These are phyloP conservation scores for Phyllopteryx taeniolatus DNA, from an alignment of 2,113 vertebrate genomes.

Conservation along the genomic window DNA sequence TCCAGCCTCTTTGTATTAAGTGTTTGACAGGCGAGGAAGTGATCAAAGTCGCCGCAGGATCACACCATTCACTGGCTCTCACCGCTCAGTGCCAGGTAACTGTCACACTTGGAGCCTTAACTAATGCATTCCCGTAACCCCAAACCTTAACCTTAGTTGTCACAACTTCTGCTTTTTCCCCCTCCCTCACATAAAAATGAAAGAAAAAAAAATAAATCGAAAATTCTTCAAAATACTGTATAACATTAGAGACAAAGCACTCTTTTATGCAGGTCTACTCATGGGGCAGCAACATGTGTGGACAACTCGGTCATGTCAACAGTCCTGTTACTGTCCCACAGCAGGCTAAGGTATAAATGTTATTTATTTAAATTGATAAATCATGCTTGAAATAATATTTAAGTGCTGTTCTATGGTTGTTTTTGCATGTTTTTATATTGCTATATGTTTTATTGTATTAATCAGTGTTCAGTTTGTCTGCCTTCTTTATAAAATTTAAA, in stretches of 20 bases:
- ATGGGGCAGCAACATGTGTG: constrained; percentile 89
- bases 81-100: constrained; percentile 62
- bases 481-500: not conserved
- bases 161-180: not conserved
- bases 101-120: constrained; percentile 2
- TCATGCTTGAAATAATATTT: not conserved
- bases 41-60: constrained; percentile 86
- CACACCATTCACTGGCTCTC: constrained; percentile 80
- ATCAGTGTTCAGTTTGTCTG: not conserved
- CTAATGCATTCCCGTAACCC: constrained; percentile 1
- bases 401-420: not conserved
- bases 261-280: constrained; percentile 82
- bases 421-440: not conserved
- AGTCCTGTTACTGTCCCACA: constrained; percentile 86
- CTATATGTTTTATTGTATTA: not conserved
- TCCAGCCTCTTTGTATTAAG: constrained; percentile 92
- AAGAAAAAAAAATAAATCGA: not conserved
- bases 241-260: not conserved
- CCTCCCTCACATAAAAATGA: not conserved
- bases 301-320: constrained; percentile 87
- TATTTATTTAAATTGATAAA: not conserved
- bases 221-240: not conserved
- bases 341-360: constrained; percentile 78
- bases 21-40: constrained; percentile 89
- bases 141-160: not conserved